phyloP scores from a whole-genome alignment of 2,888 invertebrate genomes.

The Scaptomyza flava region DNA sequence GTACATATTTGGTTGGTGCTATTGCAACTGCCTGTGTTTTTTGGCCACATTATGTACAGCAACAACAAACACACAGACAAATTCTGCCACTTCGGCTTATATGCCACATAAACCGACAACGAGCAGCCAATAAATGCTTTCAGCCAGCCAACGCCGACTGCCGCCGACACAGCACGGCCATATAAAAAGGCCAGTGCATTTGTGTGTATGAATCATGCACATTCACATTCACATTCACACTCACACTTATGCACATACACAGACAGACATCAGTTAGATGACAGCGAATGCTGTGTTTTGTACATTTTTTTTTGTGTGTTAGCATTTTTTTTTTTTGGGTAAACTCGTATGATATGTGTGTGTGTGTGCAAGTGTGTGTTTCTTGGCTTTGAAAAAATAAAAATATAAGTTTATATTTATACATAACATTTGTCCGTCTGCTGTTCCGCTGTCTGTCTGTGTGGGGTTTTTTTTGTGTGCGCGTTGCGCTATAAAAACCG shows the following conservation, averaged over 20 bases:
- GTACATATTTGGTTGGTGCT: slow-evolving; percentile 30
- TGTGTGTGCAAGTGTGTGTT: slow-evolving; percentile 36
- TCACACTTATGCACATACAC: slow-evolving; percentile 13
- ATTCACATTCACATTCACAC: slow-evolving; percentile 26
- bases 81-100: slow-evolving; percentile 74
- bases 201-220: slow-evolving; percentile 66
- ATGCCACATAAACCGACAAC: slow-evolving; percentile 79
- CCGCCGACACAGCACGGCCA: slow-evolving; percentile 56
- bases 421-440: slow-evolving; percentile 74
- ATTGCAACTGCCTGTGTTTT: slow-evolving; percentile 23
- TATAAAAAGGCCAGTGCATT: slow-evolving; percentile 73
- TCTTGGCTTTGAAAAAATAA: slow-evolving; percentile 69
- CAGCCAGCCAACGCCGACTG: slow-evolving; percentile 68
- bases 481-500: slow-evolving; percentile 72
- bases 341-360: slow-evolving; percentile 53
- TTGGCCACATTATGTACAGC: slow-evolving; percentile 64
- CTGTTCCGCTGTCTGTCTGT: slow-evolving; percentile 28
- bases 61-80: slow-evolving; percentile 35
- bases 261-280: slow-evolving; percentile 46
- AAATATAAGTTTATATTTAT: slow-evolving; percentile 80
- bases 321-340: slow-evolving; percentile 31
- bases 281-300: slow-evolving; percentile 64
- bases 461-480: slow-evolving; percentile 9
- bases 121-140: slow-evolving; percentile 79
- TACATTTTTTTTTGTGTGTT: slow-evolving; percentile 31